Conservation (phyloP, 2,113 vertebrate species). For the Prolemur simus region DNA sequence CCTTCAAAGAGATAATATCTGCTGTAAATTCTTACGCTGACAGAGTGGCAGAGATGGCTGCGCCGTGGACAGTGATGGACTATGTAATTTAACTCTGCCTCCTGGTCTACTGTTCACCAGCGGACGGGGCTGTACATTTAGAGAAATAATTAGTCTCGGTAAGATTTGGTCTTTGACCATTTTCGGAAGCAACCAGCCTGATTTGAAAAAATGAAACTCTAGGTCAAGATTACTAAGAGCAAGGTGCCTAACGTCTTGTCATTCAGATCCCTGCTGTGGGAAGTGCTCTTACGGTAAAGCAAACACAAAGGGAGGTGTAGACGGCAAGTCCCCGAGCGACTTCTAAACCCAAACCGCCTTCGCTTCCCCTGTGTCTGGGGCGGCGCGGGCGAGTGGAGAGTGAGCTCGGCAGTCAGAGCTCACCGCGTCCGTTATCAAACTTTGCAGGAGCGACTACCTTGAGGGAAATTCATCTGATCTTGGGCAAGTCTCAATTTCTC, state of each 20-base stretch:
- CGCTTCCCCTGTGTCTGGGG: neutral
- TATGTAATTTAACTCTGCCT: constrained; percentile 80
- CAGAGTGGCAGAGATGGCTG: constrained; percentile 82
- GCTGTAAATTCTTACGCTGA: constrained; percentile 81
- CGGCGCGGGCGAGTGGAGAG: neutral
- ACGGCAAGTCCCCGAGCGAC: accelerated
- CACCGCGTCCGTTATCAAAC: neutral
- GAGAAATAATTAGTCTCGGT: constrained; percentile 77
- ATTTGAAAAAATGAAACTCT: constrained; percentile 4
- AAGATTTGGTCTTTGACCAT: constrained; percentile 67
- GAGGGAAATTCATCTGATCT: neutral
- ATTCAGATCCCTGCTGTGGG: neutral
- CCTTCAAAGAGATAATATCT: constrained; percentile 82
- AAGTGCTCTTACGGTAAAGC: neutral
- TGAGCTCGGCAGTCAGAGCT: neutral
- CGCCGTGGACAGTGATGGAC: constrained; percentile 77
- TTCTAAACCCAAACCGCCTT: neutral
- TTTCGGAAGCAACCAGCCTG: constrained; percentile 52
- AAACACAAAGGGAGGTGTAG: neutral
- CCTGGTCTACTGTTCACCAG: constrained; percentile 67
- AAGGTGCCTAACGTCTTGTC: neutral
- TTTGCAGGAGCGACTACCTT: neutral
- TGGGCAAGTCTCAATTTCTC: neutral
- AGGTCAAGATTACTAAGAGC: neutral
- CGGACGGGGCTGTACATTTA: constrained; percentile 72